Conservation (phyloP, 2,113 vertebrate genomes). For the Jaculus jaculus region DNA sequence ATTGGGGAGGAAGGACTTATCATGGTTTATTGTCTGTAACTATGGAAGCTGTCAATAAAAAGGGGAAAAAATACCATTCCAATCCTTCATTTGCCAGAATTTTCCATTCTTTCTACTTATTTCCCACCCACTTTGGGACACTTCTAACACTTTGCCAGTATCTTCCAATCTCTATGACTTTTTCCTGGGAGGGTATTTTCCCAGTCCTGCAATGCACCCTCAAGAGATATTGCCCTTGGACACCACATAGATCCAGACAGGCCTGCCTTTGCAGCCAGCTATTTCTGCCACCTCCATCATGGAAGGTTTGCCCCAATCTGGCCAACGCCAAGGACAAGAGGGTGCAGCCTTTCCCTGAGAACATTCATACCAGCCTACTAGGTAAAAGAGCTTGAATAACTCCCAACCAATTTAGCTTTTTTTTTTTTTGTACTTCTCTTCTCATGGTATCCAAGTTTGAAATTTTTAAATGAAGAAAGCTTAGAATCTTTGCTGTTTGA, state of each 20-base stretch:
- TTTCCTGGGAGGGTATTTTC: background rate
- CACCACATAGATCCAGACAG: background rate
- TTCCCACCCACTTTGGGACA: background rate
- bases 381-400: background rate
- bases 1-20: too few species aligned
- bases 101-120: background rate
- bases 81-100: background rate
- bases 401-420: background rate
- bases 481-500: slow-evolving; percentile 27
- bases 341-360: background rate
- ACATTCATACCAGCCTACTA: background rate
- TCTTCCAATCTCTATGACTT: background rate
- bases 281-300: background rate
- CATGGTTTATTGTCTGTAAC: too few species aligned
- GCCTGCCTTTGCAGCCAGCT: background rate
- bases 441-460: background rate
- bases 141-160: background rate
- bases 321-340: background rate
- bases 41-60: too few species aligned
- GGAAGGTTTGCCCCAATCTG: background rate
- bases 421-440: slow-evolving; percentile 13
- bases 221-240: background rate
- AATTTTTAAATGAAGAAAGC: slow-evolving; percentile 18
- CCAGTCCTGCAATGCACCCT: background rate
- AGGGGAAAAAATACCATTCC: too few species aligned